Conservation (phyloP, 2,888 invertebrate genomes). For the Eulithis testata region DNA sequence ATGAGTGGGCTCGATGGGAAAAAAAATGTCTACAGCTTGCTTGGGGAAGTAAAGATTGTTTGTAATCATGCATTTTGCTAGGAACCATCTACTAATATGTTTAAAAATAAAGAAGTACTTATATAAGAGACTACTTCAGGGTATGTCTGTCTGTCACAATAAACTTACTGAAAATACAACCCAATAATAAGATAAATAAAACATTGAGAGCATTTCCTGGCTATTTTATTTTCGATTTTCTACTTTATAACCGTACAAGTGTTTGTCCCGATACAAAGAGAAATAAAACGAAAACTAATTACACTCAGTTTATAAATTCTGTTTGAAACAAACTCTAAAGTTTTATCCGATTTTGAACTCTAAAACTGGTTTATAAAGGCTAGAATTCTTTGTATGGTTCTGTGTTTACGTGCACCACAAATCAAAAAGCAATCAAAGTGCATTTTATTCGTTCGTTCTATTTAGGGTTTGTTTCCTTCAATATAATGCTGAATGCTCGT, state of each 20-base stretch:
- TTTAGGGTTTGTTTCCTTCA: slow-evolving; percentile 71
- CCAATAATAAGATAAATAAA: slow-evolving; percentile 1
- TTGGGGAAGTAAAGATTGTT: too few relatives aligned
- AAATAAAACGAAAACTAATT: slow-evolving; percentile 31
- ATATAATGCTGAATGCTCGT: slow-evolving; percentile 64
- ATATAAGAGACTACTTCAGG: too few relatives aligned
- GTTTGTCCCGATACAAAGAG: slow-evolving; percentile 21
- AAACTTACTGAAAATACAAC: not conserved
- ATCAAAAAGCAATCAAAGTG: slow-evolving; percentile 73
- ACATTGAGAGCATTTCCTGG: too few relatives aligned
- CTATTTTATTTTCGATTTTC: not conserved
- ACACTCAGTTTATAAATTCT: slow-evolving; percentile 31
- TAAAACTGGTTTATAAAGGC: slow-evolving; percentile 2
- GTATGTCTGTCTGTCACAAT: too few relatives aligned
- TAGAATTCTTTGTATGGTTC: slow-evolving; percentile 12
- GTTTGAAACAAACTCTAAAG: slow-evolving; percentile 2
- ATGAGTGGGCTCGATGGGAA: too few relatives aligned
- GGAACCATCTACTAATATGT: too few relatives aligned
- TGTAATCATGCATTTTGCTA: too few relatives aligned
- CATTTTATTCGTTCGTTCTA: slow-evolving; percentile 69
- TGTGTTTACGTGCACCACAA: slow-evolving; percentile 64
- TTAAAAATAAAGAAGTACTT: too few relatives aligned
- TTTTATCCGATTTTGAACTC: slow-evolving; percentile 11
- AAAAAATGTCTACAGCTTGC: too few relatives aligned
- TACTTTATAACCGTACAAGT: slow-evolving; percentile 10